phyloP scores from a whole-genome alignment of 2,888 invertebrate species.

The Bugulina stolonifera region DNA sequence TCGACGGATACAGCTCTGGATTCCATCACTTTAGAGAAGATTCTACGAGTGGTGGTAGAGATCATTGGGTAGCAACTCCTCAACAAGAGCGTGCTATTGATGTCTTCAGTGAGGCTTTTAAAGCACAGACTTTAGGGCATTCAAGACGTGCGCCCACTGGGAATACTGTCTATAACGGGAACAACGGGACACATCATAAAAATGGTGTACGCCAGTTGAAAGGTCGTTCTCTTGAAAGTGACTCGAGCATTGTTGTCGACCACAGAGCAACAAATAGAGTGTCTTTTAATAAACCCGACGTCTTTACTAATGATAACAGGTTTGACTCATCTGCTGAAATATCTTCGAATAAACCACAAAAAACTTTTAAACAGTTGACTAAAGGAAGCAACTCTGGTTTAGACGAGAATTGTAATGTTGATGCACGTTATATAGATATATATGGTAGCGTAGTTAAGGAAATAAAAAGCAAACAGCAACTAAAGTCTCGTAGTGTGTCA shows the following conservation, averaged over 20 bases:
- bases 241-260: not conserved
- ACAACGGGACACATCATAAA: not conserved
- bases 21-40: too few relatives aligned
- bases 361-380: not conserved
- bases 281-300: not conserved
- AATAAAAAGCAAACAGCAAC: not conserved
- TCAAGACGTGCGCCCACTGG: not conserved
- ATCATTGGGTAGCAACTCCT: not conserved
- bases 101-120: not conserved
- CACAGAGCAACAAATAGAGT: not conserved
- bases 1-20: too few relatives aligned
- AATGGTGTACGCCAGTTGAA: not conserved
- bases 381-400: not conserved
- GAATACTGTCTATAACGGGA: not conserved
- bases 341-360: not conserved
- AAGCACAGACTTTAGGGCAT: too few relatives aligned
- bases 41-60: too few relatives aligned
- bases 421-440: not conserved
- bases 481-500: not conserved
- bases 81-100: not conserved
- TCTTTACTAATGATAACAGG: not conserved
- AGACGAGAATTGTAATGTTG: not conserved
- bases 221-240: not conserved
- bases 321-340: not conserved
- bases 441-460: not conserved